Evolutionary conservation across 2,888 invertebrate genomes (phyloP), one percentile per base, ranked within the genome.

Genomic region (Coleophora deauratella): DNA sequence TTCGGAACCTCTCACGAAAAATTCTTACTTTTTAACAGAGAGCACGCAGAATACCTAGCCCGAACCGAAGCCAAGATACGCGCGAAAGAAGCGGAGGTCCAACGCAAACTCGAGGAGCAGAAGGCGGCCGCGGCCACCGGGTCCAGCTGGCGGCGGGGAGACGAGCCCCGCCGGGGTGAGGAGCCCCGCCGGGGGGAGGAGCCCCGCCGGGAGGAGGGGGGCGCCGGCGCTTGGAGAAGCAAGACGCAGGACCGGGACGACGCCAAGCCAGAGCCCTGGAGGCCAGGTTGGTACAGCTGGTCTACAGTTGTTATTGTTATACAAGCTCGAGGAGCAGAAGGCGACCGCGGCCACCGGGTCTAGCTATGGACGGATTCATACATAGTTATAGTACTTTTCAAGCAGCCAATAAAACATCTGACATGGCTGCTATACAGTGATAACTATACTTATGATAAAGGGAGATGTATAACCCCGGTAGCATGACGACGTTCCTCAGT

Each of bases 71-170:
- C 91, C 11, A 90, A 89, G 51, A 88, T 87, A 1, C 86, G 90
- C 33, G 90, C 89, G 11, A 90, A 90, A 54, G 92, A 94, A 45
- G 93, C 91, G 7, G 93, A 93, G 51, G 88, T 91, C 0, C 90
- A 91, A 37, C 87, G 89, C 3, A 90, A 89, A 54, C 70, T 91
- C 10, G 81, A 85, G 35, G 74, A 75, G 33, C 72, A 84, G 58
- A 72, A 68, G 48, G 45, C 66, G 0, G 47, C 66, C 7, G 33
- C 28, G 9, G 38, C n/a, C 31, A 11, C 31, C 10, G 31, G 31
- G 9, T 31, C 31, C 31, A 31, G 65, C 47, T 74, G 76, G 66
- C 61, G 73, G 1, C 39, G 39, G 43, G 21, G 21, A 6, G 21
- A 21, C 3, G 1, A 55, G 52, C 9, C 50, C 50, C 45, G 12